These are phyloP conservation scores for Melanotaenia maccullochi DNA, from an alignment of 2,797 vertebrate genomes.

Conservation along the genomic window DNA sequence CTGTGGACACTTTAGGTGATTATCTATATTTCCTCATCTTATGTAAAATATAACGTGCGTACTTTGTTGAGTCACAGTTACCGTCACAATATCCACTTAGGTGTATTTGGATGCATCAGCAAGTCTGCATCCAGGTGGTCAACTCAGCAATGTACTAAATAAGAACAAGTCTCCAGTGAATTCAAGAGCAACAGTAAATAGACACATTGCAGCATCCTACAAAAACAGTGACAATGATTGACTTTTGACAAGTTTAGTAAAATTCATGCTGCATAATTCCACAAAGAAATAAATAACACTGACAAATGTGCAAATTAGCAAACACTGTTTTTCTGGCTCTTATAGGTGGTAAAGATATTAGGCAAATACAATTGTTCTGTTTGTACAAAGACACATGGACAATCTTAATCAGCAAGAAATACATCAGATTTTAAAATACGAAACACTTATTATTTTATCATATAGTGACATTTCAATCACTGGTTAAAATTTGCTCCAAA, in stretches of 20 bases:
- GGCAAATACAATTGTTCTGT: neutral
- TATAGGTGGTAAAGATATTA: neutral
- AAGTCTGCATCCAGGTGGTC: conserved; percentile 25
- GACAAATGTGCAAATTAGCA: neutral
- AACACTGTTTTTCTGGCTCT: neutral
- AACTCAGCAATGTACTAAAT: conserved; percentile 12
- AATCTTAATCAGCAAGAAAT: too few relatives aligned
- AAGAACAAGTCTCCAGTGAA: conserved; percentile 9
- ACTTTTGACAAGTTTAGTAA: neutral
- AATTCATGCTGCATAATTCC: neutral
- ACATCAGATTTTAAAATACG: too few relatives aligned
- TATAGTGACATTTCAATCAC: too few relatives aligned
- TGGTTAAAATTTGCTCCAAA: too few relatives aligned
- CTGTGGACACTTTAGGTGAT: too few relatives aligned
- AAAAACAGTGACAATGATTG: neutral
- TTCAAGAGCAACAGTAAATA: neutral
- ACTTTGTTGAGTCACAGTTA: conserved; percentile 2
- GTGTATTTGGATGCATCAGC: conserved; percentile 30
- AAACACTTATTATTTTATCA: too few relatives aligned
- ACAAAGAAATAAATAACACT: neutral
- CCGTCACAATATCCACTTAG: conserved; percentile 9
- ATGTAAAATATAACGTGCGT: neutral
- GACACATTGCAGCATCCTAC: neutral
- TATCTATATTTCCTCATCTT: too few relatives aligned
- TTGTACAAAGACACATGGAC: too few relatives aligned